Base-by-base conservation (phyloP, 2,888 invertebrate genomes). In the Cerceris ruficornis region DNA sequence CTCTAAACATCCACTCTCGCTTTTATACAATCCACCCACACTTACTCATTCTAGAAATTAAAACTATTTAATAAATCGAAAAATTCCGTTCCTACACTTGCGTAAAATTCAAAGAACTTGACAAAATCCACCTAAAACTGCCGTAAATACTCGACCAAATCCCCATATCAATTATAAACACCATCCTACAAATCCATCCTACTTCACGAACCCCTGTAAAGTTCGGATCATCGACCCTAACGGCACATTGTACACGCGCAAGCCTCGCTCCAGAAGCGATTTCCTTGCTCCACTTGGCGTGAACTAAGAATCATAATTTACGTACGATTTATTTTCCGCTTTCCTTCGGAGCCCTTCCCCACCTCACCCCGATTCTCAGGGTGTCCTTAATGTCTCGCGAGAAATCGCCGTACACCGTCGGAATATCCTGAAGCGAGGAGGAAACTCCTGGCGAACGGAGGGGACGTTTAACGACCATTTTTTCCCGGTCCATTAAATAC, bases 401-500 rank as follows among this genome's bases (percentile, higher is more conserved):
- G 59, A 68, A 75, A 64, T 77, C 60, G 69, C 39, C 50, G 60
- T 57, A 57, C 62, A 52, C 28, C 54, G 49, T 49, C 14, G 58
- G 50, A 73, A 61, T 52, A 49, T 76, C 65, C 68, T 28, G 74
- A 61, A 69, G 69, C 74, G 65, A 69, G 68, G 68, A 7, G 54
- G 28, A 28, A 28, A 28, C 28, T 71, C 67, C 67, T 42, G 69
- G 13, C 43, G 55, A 60, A 64, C 54, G 74, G 74, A 74, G 62
- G 74, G 74, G 43, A 7, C 70, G 57, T 77, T 78, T 78, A 80
- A 78, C 78, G 74, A 64, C 46, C 65, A 77, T 78, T 80, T 77
- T 73, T 78, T 74, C 77, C 14, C 74, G 74, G 17, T 52, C 80
- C 73, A 78, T 80, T 80, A 74, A 78, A 67, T 65, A 70, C 80